phyloP scores from a whole-genome alignment of 2,888 invertebrate genomes.

The Caenorhabditis panamensis region DNA sequence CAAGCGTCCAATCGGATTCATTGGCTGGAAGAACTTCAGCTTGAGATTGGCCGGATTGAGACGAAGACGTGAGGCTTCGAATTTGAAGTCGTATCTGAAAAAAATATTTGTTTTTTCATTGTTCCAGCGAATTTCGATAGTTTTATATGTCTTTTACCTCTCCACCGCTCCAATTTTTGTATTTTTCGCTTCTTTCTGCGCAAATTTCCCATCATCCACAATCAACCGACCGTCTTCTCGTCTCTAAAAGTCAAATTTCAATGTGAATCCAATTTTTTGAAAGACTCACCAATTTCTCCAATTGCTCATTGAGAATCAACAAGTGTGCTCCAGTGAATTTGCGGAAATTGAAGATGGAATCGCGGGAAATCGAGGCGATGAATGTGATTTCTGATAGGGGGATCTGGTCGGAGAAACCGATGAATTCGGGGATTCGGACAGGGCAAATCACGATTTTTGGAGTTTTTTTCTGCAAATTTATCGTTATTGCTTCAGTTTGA shows the following conservation, averaged over 20 bases:
- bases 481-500: no score
- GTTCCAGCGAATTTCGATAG: not conserved
- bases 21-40: conserved; percentile 35
- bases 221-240: conserved; percentile 48
- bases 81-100: conserved; percentile 58
- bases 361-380: conserved; percentile 39
- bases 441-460: conserved; percentile 48
- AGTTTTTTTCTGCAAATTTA: conserved; percentile 29
- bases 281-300: conserved; percentile 37
- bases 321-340: conserved; percentile 47
- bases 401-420: conserved; percentile 29
- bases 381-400: conserved; percentile 45
- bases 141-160: conserved; percentile 1
- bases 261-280: not conserved
- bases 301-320: conserved; percentile 33
- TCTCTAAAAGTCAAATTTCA: conserved; percentile 22
- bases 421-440: conserved; percentile 36
- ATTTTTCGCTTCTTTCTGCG: conserved; percentile 30
- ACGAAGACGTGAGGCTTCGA: conserved; percentile 39
- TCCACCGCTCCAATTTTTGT: conserved; percentile 48
- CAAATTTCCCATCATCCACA: conserved; percentile 46
- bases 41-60: conserved; percentile 21
- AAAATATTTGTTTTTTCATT: not conserved
- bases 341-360: conserved; percentile 41
- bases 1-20: not conserved